These are phyloP conservation scores for Schizaphis graminum DNA, from an alignment of 2,888 invertebrate species.

Conservation along the genomic window DNA sequence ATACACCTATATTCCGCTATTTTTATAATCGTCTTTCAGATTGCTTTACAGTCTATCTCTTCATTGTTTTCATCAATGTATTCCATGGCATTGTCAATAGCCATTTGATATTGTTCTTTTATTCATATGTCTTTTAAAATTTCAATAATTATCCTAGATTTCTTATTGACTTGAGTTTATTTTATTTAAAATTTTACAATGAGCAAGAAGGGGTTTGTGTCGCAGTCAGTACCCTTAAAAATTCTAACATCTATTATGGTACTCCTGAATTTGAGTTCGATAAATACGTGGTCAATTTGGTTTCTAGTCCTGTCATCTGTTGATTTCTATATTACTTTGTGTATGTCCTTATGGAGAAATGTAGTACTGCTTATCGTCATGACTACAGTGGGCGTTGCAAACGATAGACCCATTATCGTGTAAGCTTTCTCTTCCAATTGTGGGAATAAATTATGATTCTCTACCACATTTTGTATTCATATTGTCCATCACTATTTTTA, in stretches of 20 bases:
- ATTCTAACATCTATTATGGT: not conserved
- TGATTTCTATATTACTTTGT: constrained; percentile 15
- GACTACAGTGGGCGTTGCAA: not conserved
- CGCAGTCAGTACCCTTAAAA: not conserved
- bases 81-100: no score
- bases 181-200: constrained; percentile 6
- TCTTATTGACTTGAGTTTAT: not conserved
- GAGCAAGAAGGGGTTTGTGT: not conserved
- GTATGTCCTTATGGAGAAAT: not conserved
- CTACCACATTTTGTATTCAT: constrained; percentile 16
- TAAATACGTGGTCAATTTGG: not conserved
- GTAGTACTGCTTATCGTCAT: not conserved
- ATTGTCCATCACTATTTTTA: not conserved
- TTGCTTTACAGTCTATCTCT: no score
- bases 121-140: no score
- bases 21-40: no score
- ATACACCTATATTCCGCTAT: no score
- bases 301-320: constrained; percentile 5
- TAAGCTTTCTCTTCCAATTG: not conserved
- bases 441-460: not conserved
- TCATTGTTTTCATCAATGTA: no score
- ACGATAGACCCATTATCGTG: not conserved
- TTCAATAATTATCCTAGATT: no score
- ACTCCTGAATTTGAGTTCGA: not conserved
- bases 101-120: no score